Base-by-base conservation (phyloP, 2,888 invertebrate genomes). In the Drosophila anomalata region DNA sequence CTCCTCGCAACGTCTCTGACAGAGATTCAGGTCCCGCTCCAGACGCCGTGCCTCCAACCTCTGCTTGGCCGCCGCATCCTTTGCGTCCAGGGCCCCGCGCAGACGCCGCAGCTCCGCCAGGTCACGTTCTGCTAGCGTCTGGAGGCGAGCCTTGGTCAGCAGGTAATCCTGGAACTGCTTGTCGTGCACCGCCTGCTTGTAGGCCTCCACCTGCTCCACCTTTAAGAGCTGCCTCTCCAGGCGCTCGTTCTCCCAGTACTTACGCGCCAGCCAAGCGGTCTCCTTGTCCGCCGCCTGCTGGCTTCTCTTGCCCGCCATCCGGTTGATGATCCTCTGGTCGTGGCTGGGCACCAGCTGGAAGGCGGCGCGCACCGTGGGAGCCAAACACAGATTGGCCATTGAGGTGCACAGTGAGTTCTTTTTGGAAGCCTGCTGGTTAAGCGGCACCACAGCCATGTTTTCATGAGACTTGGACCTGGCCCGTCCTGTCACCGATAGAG, bases 181-280 rank as follows among this genome's bases (percentile, higher is more conserved):
- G 42, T 91, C 89, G 8, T 85, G 85, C 20, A 92, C 86, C 0
- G 90, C 88, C 29, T 88, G 89, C 57, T 89, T 87, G 58, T 91
- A 91, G 56, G 90, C 89, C 61, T 90, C 90, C 78, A 90, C 83
- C 72, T 92, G 91, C 56, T 91, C 90, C 70, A 88, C 90, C 51
- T 90, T 91, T 2, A 90, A 70, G n/a, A 91, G 75, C 63, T 92
- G 89, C 1, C 91, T 86, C 73, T 91, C 90, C 61, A 89, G 87
- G 20, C 91, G 90, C 66, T 92, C 92, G 57, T 91, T 90, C 68
- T 92, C 92, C 91, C 92, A 91, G 67, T 90, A 91, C 65, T 91
- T 91, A 8, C 91, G 84, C 2, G 91, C 92, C 54, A 91, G 70
- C 91, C 91, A 91, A 5, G 92, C 89, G 57, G 91, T 91, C 63